Evolutionary conservation across 2,888 invertebrate species (phyloP).

Genomic region (Sialis fuliginosa): DNA sequence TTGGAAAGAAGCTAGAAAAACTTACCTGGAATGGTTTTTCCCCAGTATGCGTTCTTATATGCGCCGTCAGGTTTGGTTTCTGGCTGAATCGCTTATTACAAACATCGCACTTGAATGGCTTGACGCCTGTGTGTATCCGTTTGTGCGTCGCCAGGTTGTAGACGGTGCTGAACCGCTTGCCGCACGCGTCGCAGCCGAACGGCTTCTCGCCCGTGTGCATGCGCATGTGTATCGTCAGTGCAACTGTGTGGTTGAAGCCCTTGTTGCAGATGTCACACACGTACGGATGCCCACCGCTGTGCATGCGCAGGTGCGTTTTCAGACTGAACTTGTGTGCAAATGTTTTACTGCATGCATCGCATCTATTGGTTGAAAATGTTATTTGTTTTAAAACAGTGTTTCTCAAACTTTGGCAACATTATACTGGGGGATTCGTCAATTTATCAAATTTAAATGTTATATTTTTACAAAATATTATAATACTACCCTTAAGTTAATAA

Average conservation of each 20-base stretch:
- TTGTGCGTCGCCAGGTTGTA: constrained; percentile 29
- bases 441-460: too few relatives aligned
- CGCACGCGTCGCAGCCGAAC: constrained; percentile 25
- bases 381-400: too few relatives aligned
- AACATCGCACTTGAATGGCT: constrained; percentile 23
- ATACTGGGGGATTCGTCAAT: too few relatives aligned
- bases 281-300: constrained; percentile 2
- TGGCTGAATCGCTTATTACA: constrained; percentile 31
- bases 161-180: constrained; percentile 27
- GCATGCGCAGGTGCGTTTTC: constrained; percentile 3
- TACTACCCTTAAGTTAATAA: too few relatives aligned
- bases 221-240: constrained; percentile 19
- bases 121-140: constrained; percentile 29
- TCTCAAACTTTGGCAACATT: too few relatives aligned
- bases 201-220: constrained; percentile 18
- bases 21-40: constrained; percentile 18
- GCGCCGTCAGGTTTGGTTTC: constrained; percentile 23
- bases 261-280: constrained; percentile 4
- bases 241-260: constrained; percentile 9
- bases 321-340: constrained; percentile 4
- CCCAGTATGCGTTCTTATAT: constrained; percentile 19
- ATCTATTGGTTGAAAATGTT: not conserved
- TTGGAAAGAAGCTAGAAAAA: too few relatives aligned
- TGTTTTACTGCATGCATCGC: constrained; percentile 2
- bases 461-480: too few relatives aligned